Evolutionary conservation across 2,797 vertebrate genomes (phyloP), one percentile per base, ranked within the genome.

Genomic region (Anableps anableps): DNA sequence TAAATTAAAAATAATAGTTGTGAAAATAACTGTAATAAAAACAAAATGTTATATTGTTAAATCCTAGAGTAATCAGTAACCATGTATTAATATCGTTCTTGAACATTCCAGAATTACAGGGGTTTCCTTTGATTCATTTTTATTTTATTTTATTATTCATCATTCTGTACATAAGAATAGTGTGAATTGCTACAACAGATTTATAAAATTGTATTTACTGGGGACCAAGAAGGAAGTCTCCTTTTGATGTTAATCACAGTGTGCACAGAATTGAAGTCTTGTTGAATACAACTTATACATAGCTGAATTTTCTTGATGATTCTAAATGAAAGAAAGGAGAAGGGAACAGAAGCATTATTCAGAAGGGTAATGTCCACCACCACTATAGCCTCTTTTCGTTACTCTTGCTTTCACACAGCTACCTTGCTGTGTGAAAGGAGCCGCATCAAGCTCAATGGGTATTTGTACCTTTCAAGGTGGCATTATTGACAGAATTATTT

Each of bases 401-500:
- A 41, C 21, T 10, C 29, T 5, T 45, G n/a, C 58, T 66, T 71
- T 68, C 19, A 80, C 29, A 3, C 34, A 17, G 76, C 36, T 80
- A 64, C 45, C 80, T 71, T 26, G 6, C 31, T 26, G 5, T 70
- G 51, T 74, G 75, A 66, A 85, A 72, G 74, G 29, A 47, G 55
- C 74, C 26, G 51, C 75, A 66, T 51, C 50, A 75, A 76, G 26
- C 72, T 77, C 73, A 75, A 50, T 26, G 64, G 53, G 47, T 78
- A 51, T 80, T 29, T 78, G 66, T 85, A 77, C 50, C 68, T 79
- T 73, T 86, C 76, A 82, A 75, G 73, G 68, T 83, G 48, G 53
- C 81, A 83, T 80, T 78, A 68, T 80, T 74, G 75, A 64, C 75
- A 47, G 31, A 78, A 84, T 85, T 78, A 75, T 58, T 80, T 68